phyloP scores from a whole-genome alignment of 2,113 vertebrate genomes.

The Corapipo altera region DNA sequence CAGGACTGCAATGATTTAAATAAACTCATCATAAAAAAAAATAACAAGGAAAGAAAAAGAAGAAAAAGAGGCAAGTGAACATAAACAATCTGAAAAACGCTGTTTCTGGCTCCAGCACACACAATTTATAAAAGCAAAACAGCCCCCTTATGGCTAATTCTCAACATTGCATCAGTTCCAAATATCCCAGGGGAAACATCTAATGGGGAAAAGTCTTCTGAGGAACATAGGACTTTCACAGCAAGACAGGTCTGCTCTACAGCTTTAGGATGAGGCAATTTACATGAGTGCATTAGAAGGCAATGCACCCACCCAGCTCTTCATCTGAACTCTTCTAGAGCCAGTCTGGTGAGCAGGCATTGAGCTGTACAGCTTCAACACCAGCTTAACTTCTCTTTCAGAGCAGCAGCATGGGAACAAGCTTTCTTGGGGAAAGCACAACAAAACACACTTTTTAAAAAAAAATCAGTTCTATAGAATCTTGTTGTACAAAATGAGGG shows the following conservation, averaged over 20 bases:
- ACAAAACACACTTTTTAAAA: neutral
- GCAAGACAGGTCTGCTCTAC: neutral
- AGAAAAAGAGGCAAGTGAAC: neutral
- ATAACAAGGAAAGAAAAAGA: neutral
- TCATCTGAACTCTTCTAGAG: neutral
- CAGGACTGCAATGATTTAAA: neutral
- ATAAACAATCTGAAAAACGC: neutral
- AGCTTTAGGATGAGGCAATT: neutral
- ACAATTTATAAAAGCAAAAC: neutral
- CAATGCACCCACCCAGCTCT: neutral
- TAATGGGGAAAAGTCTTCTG: neutral
- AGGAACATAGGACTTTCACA: neutral
- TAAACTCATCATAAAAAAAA: neutral
- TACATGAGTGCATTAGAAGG: neutral
- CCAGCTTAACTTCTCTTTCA: neutral
- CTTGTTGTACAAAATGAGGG: neutral
- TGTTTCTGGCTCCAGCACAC: neutral
- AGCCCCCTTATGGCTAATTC: slow-evolving; percentile 31
- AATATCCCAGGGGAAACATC: neutral
- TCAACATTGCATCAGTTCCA: neutral
- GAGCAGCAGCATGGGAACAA: neutral
- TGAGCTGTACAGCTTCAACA: neutral
- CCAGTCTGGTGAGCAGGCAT: neutral
- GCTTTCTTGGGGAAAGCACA: neutral
- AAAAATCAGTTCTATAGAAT: neutral